A percentile compares a stretch with the other conserved stretches of the same genome.
Evolutionary conservation across 2,113 vertebrate genomes (phyloP).

Genomic region (Sander vitreus): DNA sequence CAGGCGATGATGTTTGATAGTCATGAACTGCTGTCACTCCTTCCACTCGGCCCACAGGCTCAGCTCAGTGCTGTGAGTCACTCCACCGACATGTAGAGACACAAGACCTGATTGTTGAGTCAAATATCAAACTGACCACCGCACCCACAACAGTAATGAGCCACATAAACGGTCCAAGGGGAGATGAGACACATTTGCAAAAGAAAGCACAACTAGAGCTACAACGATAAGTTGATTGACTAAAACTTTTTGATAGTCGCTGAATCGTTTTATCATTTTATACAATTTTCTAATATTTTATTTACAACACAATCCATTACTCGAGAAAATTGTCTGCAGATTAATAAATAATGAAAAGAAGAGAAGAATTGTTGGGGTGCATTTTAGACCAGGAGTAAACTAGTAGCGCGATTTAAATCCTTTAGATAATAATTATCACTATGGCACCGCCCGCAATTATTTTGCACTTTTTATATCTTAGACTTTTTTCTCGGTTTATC

Average conservation of each 20-base stretch:
- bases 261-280: background rate
- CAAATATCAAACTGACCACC: constrained; percentile 56
- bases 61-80: constrained; percentile 59
- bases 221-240: background rate
- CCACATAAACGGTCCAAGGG: background rate
- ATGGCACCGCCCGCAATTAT: background rate
- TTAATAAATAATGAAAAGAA: no score
- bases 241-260: background rate
- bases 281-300: background rate
- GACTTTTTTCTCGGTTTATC: background rate
- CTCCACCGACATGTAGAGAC: constrained; percentile 51
- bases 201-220: background rate
- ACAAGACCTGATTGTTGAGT: constrained; percentile 72
- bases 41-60: constrained; percentile 72
- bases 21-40: constrained; percentile 59
- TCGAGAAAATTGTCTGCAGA: no score
- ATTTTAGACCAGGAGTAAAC: background rate
- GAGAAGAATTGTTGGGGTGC: background rate
- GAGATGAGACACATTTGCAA: background rate
- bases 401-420: background rate
- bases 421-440: background rate
- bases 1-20: constrained; percentile 30
- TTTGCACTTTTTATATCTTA: background rate
- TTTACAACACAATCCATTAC: background rate
- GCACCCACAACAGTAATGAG: constrained; percentile 39